These are phyloP conservation scores for Calycopis cecrops DNA, from an alignment of 1,140 invertebrate genomes.

Conservation along the genomic window DNA sequence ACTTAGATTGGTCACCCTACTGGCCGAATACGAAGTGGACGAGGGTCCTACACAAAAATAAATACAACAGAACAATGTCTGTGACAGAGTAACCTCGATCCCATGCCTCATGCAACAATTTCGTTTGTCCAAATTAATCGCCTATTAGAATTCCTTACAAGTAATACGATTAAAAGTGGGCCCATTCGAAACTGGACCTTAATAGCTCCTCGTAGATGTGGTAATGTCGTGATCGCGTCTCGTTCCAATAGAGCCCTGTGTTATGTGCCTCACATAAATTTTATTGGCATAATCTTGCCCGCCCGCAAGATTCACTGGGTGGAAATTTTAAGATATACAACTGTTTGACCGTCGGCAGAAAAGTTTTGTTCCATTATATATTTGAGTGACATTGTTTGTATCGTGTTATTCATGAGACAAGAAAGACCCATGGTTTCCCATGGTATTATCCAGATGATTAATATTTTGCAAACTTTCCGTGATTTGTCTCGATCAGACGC, in stretches of 20 bases:
- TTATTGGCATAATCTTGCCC: slow-evolving; percentile 64
- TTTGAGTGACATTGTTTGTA: too few species aligned
- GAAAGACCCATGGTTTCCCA: too few species aligned
- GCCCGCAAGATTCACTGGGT: slow-evolving; percentile 67
- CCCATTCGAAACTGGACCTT: not conserved
- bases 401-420: too few species aligned
- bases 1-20: too few species aligned
- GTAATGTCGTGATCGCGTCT: slow-evolving; percentile 20
- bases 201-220: not conserved
- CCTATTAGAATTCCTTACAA: slow-evolving; percentile 19
- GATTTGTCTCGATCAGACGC: too few species aligned
- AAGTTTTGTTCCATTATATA: too few species aligned
- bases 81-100: slow-evolving; percentile 9
- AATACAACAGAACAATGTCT: not conserved
- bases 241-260: slow-evolving; percentile 17
- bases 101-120: slow-evolving; percentile 13
- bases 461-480: too few species aligned
- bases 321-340: slow-evolving; percentile 73
- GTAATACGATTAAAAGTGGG: slow-evolving; percentile 8
- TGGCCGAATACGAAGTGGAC: too few species aligned
- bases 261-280: slow-evolving; percentile 59
- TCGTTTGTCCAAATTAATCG: slow-evolving; percentile 19
- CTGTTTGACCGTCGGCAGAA: slow-evolving; percentile 43
- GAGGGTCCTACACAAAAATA: not conserved
- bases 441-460: too few species aligned